These are phyloP conservation scores for Phenacoccus solenopsis DNA, from an alignment of 1,140 invertebrate genomes.

Conservation along the genomic window DNA sequence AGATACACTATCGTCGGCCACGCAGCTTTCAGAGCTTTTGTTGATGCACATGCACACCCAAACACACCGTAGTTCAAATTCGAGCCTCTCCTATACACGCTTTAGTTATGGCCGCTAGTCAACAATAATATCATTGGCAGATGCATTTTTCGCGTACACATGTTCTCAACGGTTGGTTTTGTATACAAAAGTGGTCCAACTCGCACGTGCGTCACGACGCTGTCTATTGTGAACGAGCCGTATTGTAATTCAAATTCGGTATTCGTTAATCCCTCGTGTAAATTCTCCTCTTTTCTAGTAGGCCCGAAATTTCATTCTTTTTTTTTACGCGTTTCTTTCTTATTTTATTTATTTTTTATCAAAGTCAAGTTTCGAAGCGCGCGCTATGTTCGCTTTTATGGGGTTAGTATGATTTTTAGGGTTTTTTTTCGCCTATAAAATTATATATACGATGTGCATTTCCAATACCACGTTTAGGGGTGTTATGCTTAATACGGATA, in stretches of 20 bases:
- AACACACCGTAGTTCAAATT: too few species aligned
- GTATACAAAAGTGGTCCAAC: background rate
- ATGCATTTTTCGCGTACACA: background rate
- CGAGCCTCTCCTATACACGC: too few species aligned
- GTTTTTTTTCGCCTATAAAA: too few species aligned
- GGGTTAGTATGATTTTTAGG: too few species aligned
- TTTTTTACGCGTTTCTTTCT: too few species aligned
- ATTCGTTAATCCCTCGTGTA: background rate
- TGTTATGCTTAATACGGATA: too few species aligned
- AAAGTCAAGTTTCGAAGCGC: too few species aligned
- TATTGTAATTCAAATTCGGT: background rate
- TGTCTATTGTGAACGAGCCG: background rate
- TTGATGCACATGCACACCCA: background rate
- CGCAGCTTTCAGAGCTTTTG: constrained; percentile 1
- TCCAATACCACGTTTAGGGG: too few species aligned
- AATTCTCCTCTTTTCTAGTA: background rate
- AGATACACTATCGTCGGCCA: background rate
- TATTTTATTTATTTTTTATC: too few species aligned
- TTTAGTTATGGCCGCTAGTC: constrained; percentile 1
- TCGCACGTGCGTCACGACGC: background rate
- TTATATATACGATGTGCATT: too few species aligned
- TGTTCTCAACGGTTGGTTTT: background rate
- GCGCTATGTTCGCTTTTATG: too few species aligned
- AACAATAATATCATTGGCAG: constrained; percentile 2
- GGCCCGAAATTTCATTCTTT: background rate